Percentiles rank a stretch among this genome's conserved stretches.
Evolutionary conservation across 2,113 vertebrate genomes (phyloP).

Genomic region (Datnioides undecimradiatus): DNA sequence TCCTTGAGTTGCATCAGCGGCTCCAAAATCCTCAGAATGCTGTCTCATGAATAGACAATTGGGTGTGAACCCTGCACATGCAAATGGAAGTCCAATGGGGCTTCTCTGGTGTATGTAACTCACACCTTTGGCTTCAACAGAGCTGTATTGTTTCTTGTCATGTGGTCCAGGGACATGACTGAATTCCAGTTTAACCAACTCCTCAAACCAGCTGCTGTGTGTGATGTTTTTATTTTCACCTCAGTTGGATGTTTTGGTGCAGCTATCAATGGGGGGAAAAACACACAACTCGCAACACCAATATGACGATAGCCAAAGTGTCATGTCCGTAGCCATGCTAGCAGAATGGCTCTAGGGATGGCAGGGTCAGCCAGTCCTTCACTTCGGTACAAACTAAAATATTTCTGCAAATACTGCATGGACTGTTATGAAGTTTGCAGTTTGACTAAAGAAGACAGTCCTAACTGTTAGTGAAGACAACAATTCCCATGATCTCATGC

Average conservation of each 20-base stretch:
- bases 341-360: background rate
- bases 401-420: background rate
- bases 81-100: conserved; percentile 3
- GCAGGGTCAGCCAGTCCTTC: background rate
- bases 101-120: conserved; percentile 22
- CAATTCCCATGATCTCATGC: too few species aligned
- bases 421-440: background rate
- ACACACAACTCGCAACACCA: conserved; percentile 9
- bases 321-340: background rate
- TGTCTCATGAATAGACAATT: conserved; percentile 42
- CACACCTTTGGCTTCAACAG: conserved; percentile 9
- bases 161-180: background rate
- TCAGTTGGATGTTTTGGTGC: background rate
- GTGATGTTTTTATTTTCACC: background rate
- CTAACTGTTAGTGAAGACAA: too few species aligned
- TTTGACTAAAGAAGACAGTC: too few species aligned
- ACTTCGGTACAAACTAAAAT: background rate
- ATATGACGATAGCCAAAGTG: too few species aligned
- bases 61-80: conserved; percentile 11
- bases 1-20: conserved; percentile 60
- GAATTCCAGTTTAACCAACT: conserved; percentile 12
- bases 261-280: background rate
- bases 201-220: background rate
- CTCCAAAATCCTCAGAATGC: conserved; percentile 26
- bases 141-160: background rate